A percentile compares a stretch with the other conserved stretches of the same genome.
Evolutionary conservation across 2,888 invertebrate species (phyloP).

Genomic region (Scaptodrosophila latifasciaeformis): DNA sequence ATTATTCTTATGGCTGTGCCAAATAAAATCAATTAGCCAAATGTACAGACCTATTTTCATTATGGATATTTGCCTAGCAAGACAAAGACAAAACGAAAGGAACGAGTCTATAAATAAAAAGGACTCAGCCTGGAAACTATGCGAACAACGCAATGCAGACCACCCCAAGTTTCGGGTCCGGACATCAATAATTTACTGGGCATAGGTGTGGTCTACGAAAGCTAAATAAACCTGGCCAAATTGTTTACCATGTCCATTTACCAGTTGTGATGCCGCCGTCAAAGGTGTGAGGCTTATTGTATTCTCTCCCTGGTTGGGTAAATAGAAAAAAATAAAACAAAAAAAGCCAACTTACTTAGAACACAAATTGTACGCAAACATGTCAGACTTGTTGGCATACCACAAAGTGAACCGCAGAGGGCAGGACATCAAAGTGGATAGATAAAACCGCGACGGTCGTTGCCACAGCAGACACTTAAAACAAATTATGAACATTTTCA

Average conservation of each 20-base stretch:
- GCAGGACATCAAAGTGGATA: not conserved
- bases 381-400: constrained; percentile 37
- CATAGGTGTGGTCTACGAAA: too few relatives aligned
- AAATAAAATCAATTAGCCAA: constrained; percentile 62
- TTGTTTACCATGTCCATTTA: not conserved
- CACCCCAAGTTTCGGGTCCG: too few relatives aligned
- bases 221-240: too few relatives aligned
- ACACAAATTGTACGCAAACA: constrained; percentile 56
- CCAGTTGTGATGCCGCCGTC: constrained; percentile 4
- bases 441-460: not conserved
- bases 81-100: too few relatives aligned
- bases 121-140: too few relatives aligned
- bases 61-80: too few relatives aligned
- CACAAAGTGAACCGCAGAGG: not conserved
- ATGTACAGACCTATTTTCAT: constrained; percentile 31
- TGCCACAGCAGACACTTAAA: constrained; percentile 26
- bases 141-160: too few relatives aligned
- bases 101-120: too few relatives aligned
- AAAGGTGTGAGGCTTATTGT: constrained; percentile 2
- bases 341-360: constrained; percentile 9
- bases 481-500: constrained; percentile 64
- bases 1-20: too few relatives aligned
- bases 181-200: not conserved
- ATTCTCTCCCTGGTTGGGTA: constrained; percentile 6
- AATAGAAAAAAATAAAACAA: not conserved